Base-by-base conservation (phyloP, 2,113 vertebrate species). In the Notarius lentiginosus region DNA sequence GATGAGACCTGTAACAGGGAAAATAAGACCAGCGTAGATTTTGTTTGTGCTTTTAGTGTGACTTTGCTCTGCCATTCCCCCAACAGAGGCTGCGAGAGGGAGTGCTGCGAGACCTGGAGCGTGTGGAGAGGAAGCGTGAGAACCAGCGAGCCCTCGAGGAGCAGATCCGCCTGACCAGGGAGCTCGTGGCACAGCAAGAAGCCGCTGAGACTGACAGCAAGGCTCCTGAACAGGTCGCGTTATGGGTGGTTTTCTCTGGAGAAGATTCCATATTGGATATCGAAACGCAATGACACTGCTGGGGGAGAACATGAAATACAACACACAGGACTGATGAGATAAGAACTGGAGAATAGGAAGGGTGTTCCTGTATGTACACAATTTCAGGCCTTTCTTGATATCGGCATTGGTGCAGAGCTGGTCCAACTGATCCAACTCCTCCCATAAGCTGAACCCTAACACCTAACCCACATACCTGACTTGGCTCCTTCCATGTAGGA, bases 81-180 rank as follows among this genome's bases (percentile, higher is more conserved):
- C 6, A 93, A 27, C 95, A 99, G 98, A 97, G 96, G 83, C 96
- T 99, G 83, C 96, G 91, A 85, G 91, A 97, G 15, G 97, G 98
- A 9, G 97, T 99, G 0, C 8, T 97, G 86, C 91, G 95, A 90
- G 98, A 99, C 87, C 91, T 99, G 83, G 97, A 99, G 89, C 96
- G 96, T 5, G 92, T 97, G 22, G 94, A 93, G 76, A 94, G 94
- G 89, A 99, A 97, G 93, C 94, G 93, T 79, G 96, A 97, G 89
- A 98, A 98, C 53, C 92, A 97, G 91, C 94, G 94, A 68, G 93
- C 94, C 55, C 92, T 99, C 34, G 94, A 97, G 92, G 96, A 99
- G 91, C 97, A 98, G 92, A 96, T 92, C 89, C 88, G 85, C 41
- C 95, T 99, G 90, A 97, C 97, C 80, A 91, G 91, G 73, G 94